Percentiles rank a stretch among this genome's conserved stretches.
phyloP scores from a whole-genome alignment of 1,140 invertebrate species.

The Procambarus clarkii region DNA sequence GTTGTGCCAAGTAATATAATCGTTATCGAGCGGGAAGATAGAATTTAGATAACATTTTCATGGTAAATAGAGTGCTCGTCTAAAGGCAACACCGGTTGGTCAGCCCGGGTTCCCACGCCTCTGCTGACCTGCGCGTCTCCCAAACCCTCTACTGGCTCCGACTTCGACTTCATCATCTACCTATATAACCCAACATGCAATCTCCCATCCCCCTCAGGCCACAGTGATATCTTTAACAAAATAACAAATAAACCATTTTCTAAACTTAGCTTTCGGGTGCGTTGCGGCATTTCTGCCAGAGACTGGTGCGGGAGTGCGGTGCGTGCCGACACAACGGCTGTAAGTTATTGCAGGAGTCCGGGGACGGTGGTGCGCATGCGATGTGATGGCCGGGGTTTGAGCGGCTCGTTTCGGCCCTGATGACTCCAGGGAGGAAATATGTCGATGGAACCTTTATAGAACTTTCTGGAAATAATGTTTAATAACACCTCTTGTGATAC shows the following conservation, averaged over 20 bases:
- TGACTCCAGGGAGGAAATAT: constrained; percentile 42
- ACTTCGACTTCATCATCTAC: neutral
- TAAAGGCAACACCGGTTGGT: constrained; percentile 50
- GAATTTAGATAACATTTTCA: constrained; percentile 7
- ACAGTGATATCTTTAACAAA: too few species aligned
- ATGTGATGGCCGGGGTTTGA: constrained; percentile 49
- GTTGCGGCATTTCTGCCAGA: neutral
- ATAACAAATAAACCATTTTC: too few species aligned
- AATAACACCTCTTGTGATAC: constrained; percentile 18
- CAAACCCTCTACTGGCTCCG: neutral
- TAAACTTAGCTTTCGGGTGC: neutral
- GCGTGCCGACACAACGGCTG: neutral
- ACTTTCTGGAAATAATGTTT: constrained; percentile 34
- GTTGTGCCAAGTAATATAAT: neutral
- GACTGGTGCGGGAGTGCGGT: neutral
- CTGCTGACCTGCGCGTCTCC: constrained; percentile 41
- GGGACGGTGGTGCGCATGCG: constrained; percentile 40
- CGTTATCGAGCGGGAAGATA: neutral
- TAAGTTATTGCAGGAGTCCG: constrained; percentile 36
- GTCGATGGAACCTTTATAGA: constrained; percentile 39
- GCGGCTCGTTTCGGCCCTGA: constrained; percentile 29
- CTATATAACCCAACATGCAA: neutral
- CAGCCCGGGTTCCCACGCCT: constrained; percentile 61
- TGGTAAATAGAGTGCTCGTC: constrained; percentile 10
- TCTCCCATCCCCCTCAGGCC: too few species aligned